Percentiles rank a stretch among this genome's conserved stretches.
Evolutionary conservation across 2,888 invertebrate genomes (phyloP).

Genomic region (Pristionchus exspectatus): DNA sequence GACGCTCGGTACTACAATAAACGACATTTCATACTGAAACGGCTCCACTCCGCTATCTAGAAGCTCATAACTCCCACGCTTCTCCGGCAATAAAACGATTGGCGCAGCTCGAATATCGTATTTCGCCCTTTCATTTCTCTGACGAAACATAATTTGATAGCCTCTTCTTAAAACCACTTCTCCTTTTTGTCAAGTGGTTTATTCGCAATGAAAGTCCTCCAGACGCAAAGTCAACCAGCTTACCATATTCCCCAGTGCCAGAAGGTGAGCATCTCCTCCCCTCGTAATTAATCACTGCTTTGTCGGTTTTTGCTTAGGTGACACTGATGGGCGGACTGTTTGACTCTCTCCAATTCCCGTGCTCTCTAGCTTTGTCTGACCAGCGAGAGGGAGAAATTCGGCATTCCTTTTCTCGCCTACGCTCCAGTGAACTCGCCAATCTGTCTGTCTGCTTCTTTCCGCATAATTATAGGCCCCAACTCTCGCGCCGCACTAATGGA

Average conservation of each 20-base stretch:
- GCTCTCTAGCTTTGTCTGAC: background rate
- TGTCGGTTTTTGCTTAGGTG: background rate
- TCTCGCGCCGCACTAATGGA: background rate
- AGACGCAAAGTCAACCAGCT: background rate
- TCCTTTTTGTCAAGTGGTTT: background rate
- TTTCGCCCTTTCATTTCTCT: background rate
- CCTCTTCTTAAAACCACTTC: background rate
- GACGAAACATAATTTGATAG: slow-evolving; percentile 7
- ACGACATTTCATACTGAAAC: background rate
- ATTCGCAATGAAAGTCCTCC: background rate
- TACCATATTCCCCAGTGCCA: background rate
- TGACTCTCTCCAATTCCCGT: background rate
- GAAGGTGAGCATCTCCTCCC: background rate
- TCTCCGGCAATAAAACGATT: background rate
- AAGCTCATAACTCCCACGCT: background rate
- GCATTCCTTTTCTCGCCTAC: background rate
- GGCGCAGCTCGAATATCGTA: background rate
- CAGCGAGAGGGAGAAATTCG: background rate
- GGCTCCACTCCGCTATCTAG: background rate
- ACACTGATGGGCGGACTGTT: background rate
- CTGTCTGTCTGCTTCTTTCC: background rate
- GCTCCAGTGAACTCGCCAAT: slow-evolving; percentile 5
- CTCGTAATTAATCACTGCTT: slow-evolving; percentile 18
- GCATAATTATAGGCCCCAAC: slow-evolving; percentile 15
- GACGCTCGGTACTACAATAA: background rate